Evolutionary conservation across 2,113 vertebrate species (phyloP), one percentile per base, ranked within the genome.

Genomic region (Trematomus loennbergii): DNA sequence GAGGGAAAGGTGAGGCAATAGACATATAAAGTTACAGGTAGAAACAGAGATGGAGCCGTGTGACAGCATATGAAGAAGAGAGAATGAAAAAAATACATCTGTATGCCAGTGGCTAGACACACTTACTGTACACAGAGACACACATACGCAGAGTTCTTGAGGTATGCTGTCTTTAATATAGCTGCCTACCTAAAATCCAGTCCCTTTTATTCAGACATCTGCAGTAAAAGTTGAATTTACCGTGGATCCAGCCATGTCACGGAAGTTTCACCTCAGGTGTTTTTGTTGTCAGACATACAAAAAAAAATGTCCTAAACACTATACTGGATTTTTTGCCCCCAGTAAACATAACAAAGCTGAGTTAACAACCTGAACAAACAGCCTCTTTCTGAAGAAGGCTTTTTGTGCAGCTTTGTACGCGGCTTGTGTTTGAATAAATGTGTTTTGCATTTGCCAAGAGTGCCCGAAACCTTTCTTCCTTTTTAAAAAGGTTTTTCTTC

Each of bases 191-290:
- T 64, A 33, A 59, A 68, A 72, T 83, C 17, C 43, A 55, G 18
- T 82, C 72, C 61, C 62, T 69, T 65, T 87, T 50, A 75, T 43
- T 70, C 17, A 79, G 70, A 79, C 65, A 50, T 48, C 45, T 64
- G 58, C 81, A 54, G 65, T 61, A 45, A 77, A 79, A 33, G 60
- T 79, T 74, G 12, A 76, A 78, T 90, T 82, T 58, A 78, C 60
- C 2, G 17, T 72, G 36, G 79, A 75, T 78, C 59, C 13, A 46
- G 48, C 20, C 57, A 20, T 61, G 70, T 65, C 73, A 78, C 72
- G 65, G 5, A 85, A 25, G 48, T 85, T 85, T 85, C 22, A 75
- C 52, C 53, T 57, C 54, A 77, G 25, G 58, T 29, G 79, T n/a
- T n/a, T n/a, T n/a, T n/a, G 78, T 77, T 58, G 68, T 78, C 72